Percentiles rank a stretch among this genome's conserved stretches.
Evolutionary conservation across 2,113 vertebrate species (phyloP).

Genomic region (Microcebus jonahi): DNA sequence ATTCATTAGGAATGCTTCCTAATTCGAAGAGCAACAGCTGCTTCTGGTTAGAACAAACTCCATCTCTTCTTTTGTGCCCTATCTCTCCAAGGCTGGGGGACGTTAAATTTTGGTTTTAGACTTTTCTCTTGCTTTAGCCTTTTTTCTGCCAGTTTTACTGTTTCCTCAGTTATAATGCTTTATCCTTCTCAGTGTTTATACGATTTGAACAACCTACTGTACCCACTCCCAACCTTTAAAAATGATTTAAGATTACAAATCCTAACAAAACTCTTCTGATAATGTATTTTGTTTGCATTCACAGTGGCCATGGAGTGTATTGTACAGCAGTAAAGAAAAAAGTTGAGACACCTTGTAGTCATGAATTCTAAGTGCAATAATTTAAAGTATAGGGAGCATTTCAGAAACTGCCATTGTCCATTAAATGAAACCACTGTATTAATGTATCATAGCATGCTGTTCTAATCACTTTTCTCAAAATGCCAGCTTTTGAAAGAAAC

Average conservation of each 20-base stretch:
- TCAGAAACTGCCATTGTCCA: slow-evolving; percentile 57
- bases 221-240: slow-evolving; percentile 53
- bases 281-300: slow-evolving; percentile 67
- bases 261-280: slow-evolving; percentile 61
- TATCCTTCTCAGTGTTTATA: slow-evolving; percentile 52
- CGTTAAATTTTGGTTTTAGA: slow-evolving; percentile 62
- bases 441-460: slow-evolving; percentile 63
- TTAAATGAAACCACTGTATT: slow-evolving; percentile 72
- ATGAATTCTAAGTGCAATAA: slow-evolving; percentile 57
- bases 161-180: background rate
- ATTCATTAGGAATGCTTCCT: slow-evolving; percentile 83
- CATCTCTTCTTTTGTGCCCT: slow-evolving; percentile 67
- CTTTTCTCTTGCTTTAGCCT: slow-evolving; percentile 43
- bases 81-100: slow-evolving; percentile 65
- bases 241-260: slow-evolving; percentile 48
- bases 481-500: slow-evolving; percentile 73
- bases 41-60: slow-evolving; percentile 75
- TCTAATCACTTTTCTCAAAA: slow-evolving; percentile 72
- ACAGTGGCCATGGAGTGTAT: slow-evolving; percentile 43
- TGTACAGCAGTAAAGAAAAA: slow-evolving; percentile 59
- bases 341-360: slow-evolving; percentile 45
- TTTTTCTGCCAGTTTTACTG: background rate
- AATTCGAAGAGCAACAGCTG: slow-evolving; percentile 82
- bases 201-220: background rate
- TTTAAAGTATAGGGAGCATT: slow-evolving; percentile 56